phyloP scores from a whole-genome alignment of 2,888 invertebrate species.

The Seira ritae region DNA sequence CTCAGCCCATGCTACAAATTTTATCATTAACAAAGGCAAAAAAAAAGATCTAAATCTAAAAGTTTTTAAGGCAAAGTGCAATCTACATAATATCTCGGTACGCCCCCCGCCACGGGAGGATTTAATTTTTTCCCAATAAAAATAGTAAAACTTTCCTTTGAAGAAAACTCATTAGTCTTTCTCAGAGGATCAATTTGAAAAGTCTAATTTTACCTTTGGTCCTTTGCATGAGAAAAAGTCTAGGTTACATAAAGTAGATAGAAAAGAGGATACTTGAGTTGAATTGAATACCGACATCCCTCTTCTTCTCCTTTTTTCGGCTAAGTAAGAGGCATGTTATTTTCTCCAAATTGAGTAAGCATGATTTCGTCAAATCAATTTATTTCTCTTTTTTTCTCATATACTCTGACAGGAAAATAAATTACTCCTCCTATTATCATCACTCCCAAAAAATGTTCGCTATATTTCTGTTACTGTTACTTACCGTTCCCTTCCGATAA shows the following conservation, averaged over 20 bases:
- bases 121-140: too few species aligned
- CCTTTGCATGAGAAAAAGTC: neutral
- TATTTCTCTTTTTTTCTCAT: neutral
- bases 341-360: neutral
- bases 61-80: neutral
- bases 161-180: neutral
- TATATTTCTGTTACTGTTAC: neutral
- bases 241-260: neutral
- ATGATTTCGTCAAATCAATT: constrained; percentile 3
- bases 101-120: too few species aligned
- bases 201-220: neutral
- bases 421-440: constrained; percentile 8
- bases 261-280: neutral
- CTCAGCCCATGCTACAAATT: neutral
- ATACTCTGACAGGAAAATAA: neutral
- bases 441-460: neutral
- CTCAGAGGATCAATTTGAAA: neutral
- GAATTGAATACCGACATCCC: neutral
- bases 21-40: neutral
- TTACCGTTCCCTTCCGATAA: neutral
- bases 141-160: neutral
- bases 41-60: neutral
- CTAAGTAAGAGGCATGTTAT: neutral
- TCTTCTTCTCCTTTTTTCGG: neutral
- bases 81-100: too few species aligned